Evolutionary conservation across 2,113 vertebrate species (phyloP).

Genomic region (Alouatta palliata): DNA sequence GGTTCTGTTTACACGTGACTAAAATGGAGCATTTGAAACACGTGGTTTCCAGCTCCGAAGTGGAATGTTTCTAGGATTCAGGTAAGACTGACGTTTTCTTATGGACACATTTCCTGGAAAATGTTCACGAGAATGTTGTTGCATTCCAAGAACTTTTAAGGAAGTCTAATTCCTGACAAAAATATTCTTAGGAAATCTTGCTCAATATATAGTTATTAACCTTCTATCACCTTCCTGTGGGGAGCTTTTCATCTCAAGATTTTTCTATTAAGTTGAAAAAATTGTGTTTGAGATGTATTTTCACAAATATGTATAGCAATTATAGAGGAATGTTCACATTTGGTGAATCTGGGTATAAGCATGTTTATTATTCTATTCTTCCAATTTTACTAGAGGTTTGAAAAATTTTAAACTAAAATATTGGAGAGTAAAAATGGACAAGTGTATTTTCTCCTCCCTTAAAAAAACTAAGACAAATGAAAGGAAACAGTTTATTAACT

Average conservation of each 20-base stretch:
- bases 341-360: not conserved
- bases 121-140: not conserved
- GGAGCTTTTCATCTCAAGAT: not conserved
- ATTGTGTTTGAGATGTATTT: not conserved
- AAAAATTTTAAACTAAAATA: not conserved
- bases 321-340: not conserved
- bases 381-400: not conserved
- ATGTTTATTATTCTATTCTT: not conserved
- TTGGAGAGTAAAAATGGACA: not conserved
- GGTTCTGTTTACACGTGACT: not conserved
- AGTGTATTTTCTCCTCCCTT: not conserved
- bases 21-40: not conserved
- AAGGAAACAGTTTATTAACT: not conserved
- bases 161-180: not conserved
- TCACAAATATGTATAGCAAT: not conserved
- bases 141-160: not conserved
- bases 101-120: not conserved
- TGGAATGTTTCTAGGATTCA: not conserved
- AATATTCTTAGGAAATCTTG: not conserved
- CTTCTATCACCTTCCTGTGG: not conserved
- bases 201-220: not conserved
- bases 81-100: not conserved
- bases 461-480: constrained; percentile 5
- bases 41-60: not conserved
- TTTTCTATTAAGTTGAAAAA: not conserved